Evolutionary conservation across 2,797 vertebrate species (phyloP).

Genomic region (Anas capensis): DNA sequence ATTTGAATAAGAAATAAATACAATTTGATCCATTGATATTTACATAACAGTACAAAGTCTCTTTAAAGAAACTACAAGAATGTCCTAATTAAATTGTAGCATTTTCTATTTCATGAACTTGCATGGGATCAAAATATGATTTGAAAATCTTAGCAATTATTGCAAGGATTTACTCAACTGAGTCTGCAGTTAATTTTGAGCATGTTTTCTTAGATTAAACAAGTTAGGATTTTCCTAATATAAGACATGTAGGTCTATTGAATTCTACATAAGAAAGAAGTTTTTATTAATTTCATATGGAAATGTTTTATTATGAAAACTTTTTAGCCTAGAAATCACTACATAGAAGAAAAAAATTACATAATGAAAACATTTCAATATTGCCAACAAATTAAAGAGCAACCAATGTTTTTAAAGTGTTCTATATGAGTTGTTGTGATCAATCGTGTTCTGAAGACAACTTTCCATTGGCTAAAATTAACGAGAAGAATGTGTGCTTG

Average conservation of each 20-base stretch:
- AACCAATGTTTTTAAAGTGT: not conserved
- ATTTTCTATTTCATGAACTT: constrained; percentile 4
- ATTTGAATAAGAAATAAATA: not conserved
- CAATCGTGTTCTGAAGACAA: not conserved
- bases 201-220: not conserved
- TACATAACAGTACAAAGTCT: not conserved
- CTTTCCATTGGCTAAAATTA: not conserved
- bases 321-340: not conserved
- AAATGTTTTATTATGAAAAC: not conserved
- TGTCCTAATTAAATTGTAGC: not conserved
- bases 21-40: not conserved
- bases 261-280: not conserved
- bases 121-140: not conserved
- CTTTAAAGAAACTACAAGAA: not conserved
- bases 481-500: not conserved
- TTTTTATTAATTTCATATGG: not conserved
- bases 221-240: not conserved
- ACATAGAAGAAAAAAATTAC: not conserved
- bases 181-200: not conserved
- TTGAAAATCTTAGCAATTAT: not conserved
- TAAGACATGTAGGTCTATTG: not conserved
- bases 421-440: not conserved
- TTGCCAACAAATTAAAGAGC: not conserved
- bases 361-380: not conserved
- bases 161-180: not conserved